Base-by-base conservation (phyloP, 2,888 invertebrate genomes). In the Autographa gamma region DNA sequence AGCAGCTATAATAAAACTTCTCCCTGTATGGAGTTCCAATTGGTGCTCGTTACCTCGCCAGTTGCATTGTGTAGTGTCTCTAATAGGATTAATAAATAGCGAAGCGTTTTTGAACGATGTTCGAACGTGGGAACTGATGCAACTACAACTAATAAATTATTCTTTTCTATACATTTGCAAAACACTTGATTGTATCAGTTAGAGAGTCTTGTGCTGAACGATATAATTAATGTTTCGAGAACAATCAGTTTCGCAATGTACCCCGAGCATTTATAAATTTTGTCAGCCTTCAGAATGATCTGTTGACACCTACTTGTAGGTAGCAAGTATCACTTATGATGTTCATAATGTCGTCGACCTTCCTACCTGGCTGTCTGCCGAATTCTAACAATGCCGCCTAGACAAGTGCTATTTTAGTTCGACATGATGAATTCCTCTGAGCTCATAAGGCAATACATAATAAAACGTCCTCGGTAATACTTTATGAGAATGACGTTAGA, bases 321-420 rank as follows among this genome's bases (percentile, higher is more conserved):
- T 69, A 69, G 60, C 54, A 63, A 66, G 74, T 78, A 66, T 78
- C 48, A 63, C 73, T 82, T 78, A 71, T 76, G 77, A 71, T 76
- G 76, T 79, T 78, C 19, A 72, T 69, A 77, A 85, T 85, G 88
- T 86, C 88, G 85, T 81, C 83, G 85, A 86, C 87, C 86, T 87
- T 88, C 86, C 74, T 80, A 84, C 80, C 83, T 85, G 84, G 85
- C 88, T 60, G 66, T 65, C 60, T 85, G 88, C 86, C 85, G 88
- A 86, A 87, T 70, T 79, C 69, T 73, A 73, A 81, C 82, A 84
- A 81, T 83, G 78, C 74, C 77, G 77, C 77, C 69, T 83, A 86
- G 81, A 81, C 82, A 76, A 81, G 76, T 78, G 80, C 72, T 83
- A 84, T 84, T 87, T 85, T 74, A 69, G 76, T 65, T 66, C 71